Conservation (phyloP, 2,888 invertebrate genomes). For the Tenodera sinensis region DNA sequence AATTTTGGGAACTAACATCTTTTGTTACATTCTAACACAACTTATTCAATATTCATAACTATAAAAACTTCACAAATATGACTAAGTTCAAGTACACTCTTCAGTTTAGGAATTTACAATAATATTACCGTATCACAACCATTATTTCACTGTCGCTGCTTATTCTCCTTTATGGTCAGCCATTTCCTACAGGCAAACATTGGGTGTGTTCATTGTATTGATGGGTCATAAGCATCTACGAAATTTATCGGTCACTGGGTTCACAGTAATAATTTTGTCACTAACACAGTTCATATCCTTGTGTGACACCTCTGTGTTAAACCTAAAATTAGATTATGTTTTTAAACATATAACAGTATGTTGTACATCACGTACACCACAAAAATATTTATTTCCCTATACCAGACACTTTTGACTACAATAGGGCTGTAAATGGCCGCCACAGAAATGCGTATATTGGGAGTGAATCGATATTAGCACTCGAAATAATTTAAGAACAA, state of each 20-base stretch:
- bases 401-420: not conserved
- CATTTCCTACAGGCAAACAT: slow-evolving; percentile 23
- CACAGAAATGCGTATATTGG: not conserved
- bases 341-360: not conserved
- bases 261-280: not conserved
- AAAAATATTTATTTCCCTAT: not conserved
- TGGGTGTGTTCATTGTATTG: slow-evolving; percentile 20
- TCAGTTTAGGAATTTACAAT: not conserved
- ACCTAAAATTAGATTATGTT: not conserved
- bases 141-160: slow-evolving; percentile 11
- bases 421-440: not conserved
- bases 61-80: not conserved
- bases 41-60: not conserved
- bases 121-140: slow-evolving; percentile 5
- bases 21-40: not conserved
- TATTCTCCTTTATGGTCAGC: slow-evolving; percentile 13
- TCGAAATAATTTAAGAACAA: too few species aligned
- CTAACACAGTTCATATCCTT: not conserved
- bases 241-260: not conserved
- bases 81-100: not conserved
- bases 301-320: not conserved
- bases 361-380: not conserved
- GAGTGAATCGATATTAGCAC: not conserved
- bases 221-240: not conserved
- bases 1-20: not conserved